phyloP scores from a whole-genome alignment of 2,113 vertebrate genomes.

The Ahaetulla prasina region DNA sequence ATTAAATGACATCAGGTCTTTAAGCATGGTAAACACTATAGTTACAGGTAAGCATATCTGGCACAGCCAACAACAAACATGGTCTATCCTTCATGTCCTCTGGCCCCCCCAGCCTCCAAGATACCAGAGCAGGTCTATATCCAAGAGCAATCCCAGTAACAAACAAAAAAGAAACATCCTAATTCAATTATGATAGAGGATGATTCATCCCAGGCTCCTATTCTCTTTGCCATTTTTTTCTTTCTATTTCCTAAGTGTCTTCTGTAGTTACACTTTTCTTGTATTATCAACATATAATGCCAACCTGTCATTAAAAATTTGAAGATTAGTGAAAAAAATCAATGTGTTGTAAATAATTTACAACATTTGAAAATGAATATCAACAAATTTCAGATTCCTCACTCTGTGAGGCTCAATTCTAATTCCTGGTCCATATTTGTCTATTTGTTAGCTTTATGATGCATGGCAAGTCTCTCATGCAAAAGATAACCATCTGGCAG shows the following conservation, averaged over 20 bases:
- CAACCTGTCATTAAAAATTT: neutral
- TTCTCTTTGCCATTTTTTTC: neutral
- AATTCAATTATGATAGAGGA: neutral
- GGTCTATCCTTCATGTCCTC: neutral
- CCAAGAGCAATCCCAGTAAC: neutral
- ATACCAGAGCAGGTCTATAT: neutral
- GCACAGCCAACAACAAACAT: neutral
- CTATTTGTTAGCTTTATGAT: neutral
- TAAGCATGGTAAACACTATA: neutral
- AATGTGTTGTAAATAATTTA: neutral
- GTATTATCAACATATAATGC: neutral
- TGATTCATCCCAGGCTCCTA: neutral
- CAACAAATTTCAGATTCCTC: neutral
- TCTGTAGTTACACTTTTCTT: neutral
- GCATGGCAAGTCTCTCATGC: neutral
- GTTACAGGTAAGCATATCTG: neutral
- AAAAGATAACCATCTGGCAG: slow-evolving; percentile 10
- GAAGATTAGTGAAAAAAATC: neutral
- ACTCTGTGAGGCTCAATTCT: neutral
- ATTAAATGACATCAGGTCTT: neutral
- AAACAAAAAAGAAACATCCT: neutral
- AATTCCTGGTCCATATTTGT: neutral
- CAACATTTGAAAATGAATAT: neutral
- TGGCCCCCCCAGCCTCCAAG: neutral
- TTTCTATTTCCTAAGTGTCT: neutral